These are phyloP conservation scores for Morphnarchus princeps DNA, from an alignment of 2,113 vertebrate species.

Conservation along the genomic window DNA sequence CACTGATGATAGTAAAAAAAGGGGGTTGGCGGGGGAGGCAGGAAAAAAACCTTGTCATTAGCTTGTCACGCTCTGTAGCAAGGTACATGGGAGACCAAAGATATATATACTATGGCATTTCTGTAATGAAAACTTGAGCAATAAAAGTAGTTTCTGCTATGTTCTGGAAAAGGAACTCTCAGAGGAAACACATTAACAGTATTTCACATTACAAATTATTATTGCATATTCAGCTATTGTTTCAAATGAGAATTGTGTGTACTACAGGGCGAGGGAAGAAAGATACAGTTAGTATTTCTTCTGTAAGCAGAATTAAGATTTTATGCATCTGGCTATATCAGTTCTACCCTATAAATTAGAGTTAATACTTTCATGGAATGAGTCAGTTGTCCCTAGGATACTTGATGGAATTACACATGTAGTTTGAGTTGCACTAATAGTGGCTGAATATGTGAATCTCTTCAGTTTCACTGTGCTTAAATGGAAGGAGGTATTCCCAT, in stretches of 20 bases:
- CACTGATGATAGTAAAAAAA: constrained; percentile 41
- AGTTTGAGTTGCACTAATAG: neutral
- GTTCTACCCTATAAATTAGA: neutral
- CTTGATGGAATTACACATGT: neutral
- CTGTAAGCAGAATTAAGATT: constrained; percentile 2
- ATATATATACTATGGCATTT: constrained; percentile 59
- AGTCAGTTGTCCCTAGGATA: neutral
- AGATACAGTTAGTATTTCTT: constrained; percentile 26
- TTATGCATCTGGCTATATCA: neutral
- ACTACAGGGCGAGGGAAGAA: neutral
- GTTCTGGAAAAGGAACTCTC: constrained; percentile 32
- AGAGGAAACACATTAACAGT: constrained; percentile 48
- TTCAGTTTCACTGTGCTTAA: neutral
- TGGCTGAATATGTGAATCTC: neutral
- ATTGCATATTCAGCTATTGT: constrained; percentile 45
- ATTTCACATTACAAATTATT: constrained; percentile 61
- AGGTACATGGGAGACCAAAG: constrained; percentile 27
- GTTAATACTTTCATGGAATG: neutral
- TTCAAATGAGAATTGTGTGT: constrained; percentile 42
- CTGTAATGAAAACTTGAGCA: constrained; percentile 68
- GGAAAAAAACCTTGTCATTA: neutral
- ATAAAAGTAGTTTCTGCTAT: constrained; percentile 47
- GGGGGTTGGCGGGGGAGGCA: accelerated
- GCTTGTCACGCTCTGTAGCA: constrained; percentile 41
- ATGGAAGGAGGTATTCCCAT: neutral